Conservation (phyloP, 2,888 invertebrate species). For the Aphodius sticticus region DNA sequence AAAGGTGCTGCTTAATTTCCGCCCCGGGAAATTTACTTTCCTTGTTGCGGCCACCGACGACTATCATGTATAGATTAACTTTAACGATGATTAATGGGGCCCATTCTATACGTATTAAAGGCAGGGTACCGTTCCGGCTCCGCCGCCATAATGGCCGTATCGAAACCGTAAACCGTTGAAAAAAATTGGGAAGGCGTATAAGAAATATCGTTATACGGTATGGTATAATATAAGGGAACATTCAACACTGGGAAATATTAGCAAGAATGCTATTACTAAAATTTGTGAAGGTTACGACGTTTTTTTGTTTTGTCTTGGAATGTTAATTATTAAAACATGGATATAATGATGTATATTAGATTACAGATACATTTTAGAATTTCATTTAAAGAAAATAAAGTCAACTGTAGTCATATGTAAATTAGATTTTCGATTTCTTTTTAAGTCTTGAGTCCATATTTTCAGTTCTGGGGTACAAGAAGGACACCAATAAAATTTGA, state of each 20-base stretch:
- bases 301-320: no score
- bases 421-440: no score
- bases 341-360: no score
- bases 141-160: not conserved
- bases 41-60: not conserved
- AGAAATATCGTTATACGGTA: not conserved
- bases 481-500: no score
- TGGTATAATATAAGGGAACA: not conserved
- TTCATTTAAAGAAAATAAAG: no score
- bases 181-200: not conserved
- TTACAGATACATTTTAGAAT: no score
- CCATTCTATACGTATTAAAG: slow-evolving; percentile 4
- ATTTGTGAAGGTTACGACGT: no score
- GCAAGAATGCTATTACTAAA: not conserved
- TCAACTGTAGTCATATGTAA: no score
- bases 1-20: slow-evolving; percentile 4
- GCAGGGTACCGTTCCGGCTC: not conserved
- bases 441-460: no score
- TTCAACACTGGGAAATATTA: not conserved
- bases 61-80: slow-evolving; percentile 4
- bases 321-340: no score
- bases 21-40: slow-evolving; percentile 4
- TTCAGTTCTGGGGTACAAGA: no score
- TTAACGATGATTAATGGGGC: not conserved
- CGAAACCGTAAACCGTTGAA: not conserved